Conservation (phyloP, 2,888 invertebrate genomes). For the Drosophila mimetica region DNA sequence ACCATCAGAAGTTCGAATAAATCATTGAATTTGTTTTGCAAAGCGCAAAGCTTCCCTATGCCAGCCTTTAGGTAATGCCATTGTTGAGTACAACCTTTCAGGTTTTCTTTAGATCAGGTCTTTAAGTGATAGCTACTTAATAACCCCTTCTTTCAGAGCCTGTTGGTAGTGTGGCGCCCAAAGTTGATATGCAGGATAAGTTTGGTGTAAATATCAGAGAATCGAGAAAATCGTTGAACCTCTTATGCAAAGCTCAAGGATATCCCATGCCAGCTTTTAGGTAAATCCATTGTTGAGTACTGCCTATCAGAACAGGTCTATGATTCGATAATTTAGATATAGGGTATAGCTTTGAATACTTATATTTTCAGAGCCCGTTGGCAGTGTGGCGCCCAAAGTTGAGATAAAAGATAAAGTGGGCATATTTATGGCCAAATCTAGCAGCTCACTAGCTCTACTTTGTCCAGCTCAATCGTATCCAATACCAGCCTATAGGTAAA, state of each 20-base stretch:
- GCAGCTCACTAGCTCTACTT: slow-evolving; percentile 84
- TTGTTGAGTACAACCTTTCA: slow-evolving; percentile 1
- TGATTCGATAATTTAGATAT: neutral
- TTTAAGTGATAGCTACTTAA: no score
- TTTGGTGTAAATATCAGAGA: slow-evolving; percentile 83
- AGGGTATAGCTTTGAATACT: neutral
- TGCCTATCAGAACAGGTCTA: slow-evolving; percentile 4
- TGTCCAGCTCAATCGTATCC: slow-evolving; percentile 90
- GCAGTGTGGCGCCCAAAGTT: slow-evolving; percentile 87
- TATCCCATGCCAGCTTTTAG: slow-evolving; percentile 88
- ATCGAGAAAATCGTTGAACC: slow-evolving; percentile 32
- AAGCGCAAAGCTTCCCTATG: slow-evolving; percentile 89
- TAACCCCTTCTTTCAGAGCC: slow-evolving; percentile 81
- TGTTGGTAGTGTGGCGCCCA: slow-evolving; percentile 86
- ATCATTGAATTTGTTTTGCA: slow-evolving; percentile 86
- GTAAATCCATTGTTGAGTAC: slow-evolving; percentile 64
- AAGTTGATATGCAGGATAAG: slow-evolving; percentile 89
- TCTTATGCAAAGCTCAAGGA: slow-evolving; percentile 89
- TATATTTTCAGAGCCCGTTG: slow-evolving; percentile 84
- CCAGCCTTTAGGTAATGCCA: slow-evolving; percentile 81
- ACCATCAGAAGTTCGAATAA: slow-evolving; percentile 67
- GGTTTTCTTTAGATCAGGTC: neutral
- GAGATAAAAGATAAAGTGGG: slow-evolving; percentile 87
- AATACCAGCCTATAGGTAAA: slow-evolving; percentile 86
- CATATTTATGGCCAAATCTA: slow-evolving; percentile 60